Base-by-base conservation (phyloP, 2,888 invertebrate genomes). In the Sinhomidia bicolor region DNA sequence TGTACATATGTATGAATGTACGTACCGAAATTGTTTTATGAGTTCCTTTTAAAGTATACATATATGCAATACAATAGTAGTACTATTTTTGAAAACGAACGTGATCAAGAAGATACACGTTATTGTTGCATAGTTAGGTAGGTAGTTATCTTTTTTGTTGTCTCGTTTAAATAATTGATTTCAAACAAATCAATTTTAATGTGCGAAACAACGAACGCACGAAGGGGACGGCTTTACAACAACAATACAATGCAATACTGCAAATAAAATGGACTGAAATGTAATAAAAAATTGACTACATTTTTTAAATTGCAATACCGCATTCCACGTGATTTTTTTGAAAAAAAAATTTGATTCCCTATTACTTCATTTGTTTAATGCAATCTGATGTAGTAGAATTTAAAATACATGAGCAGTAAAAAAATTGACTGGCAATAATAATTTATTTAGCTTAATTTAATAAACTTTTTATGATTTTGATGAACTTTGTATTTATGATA, bases 101-200 rank as follows among this genome's bases (percentile, higher is more conserved):
- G 68, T 68, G 68, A 41, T 41, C 68, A 68, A 68, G 41, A 41
- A 10, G 23, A 41, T 41, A 9, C 36, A 26, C 41, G 10, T 41
- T 12, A 1, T 51, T 51, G 10, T 14, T 51, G n/a, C 10, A 6
- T 51, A n/a, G n/a, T n/a, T n/a, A n/a, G n/a, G n/a, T n/a, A n/a
- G 47, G 2, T 12, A 7, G 47, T 47, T 47, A 47, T 47, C 36
- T 29, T 62, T 26, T 29, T 26, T 62, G 1, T 26, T 62, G 12
- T 14, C 32, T 65, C 54, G 23, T 60, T 20, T 32, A 14, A 65
- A 4, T 10, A 29, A 65, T 23, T 6, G 29, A 2, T 32, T 65
- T 32, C 32, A 32, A 65, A 29, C n/a, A 65, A 32, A 32, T 65
- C 62, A 65, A 65, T 65, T 65, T 41, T 68, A 41, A 65, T 32